phyloP scores from a whole-genome alignment of 2,888 invertebrate species.

The Orgyia antiqua region DNA sequence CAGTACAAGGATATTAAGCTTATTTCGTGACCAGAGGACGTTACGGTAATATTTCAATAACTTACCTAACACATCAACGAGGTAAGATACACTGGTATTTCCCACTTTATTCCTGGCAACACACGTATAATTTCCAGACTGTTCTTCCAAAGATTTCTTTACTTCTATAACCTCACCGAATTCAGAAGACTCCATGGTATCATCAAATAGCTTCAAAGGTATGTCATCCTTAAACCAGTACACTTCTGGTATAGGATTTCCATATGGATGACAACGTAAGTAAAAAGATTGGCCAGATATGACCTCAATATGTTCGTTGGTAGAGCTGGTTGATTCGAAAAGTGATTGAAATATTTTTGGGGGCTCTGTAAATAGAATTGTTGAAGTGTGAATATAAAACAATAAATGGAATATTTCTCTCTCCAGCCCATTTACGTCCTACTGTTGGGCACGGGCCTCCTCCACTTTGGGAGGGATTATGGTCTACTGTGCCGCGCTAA shows the following conservation, averaged over 20 bases:
- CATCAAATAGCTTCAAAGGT: slow-evolving; percentile 68
- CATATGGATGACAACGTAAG: slow-evolving; percentile 76
- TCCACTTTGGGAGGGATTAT: too few species aligned
- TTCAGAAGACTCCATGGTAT: slow-evolving; percentile 51
- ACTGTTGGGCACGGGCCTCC: too few species aligned
- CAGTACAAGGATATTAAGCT: too few species aligned
- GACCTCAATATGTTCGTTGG: slow-evolving; percentile 44
- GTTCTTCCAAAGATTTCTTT: slow-evolving; percentile 39
- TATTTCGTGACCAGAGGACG: too few species aligned
- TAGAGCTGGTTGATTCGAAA: slow-evolving; percentile 32
- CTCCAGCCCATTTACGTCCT: too few species aligned
- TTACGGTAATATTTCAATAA: too few species aligned
- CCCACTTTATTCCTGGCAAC: slow-evolving; percentile 78
- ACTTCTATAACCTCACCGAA: slow-evolving; percentile 56
- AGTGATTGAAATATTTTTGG: slow-evolving; percentile 58
- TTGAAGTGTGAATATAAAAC: neutral
- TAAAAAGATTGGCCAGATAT: slow-evolving; percentile 62
- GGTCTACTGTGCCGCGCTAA: too few species aligned
- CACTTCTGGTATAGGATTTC: slow-evolving; percentile 77
- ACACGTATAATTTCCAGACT: slow-evolving; percentile 78
- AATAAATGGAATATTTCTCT: too few species aligned
- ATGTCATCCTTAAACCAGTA: slow-evolving; percentile 78
- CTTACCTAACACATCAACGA: slow-evolving; percentile 68
- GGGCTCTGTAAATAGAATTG: slow-evolving; percentile 48
- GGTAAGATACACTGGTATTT: slow-evolving; percentile 53